Conservation (phyloP, 2,888 invertebrate genomes). For the Copidosoma aretas region DNA sequence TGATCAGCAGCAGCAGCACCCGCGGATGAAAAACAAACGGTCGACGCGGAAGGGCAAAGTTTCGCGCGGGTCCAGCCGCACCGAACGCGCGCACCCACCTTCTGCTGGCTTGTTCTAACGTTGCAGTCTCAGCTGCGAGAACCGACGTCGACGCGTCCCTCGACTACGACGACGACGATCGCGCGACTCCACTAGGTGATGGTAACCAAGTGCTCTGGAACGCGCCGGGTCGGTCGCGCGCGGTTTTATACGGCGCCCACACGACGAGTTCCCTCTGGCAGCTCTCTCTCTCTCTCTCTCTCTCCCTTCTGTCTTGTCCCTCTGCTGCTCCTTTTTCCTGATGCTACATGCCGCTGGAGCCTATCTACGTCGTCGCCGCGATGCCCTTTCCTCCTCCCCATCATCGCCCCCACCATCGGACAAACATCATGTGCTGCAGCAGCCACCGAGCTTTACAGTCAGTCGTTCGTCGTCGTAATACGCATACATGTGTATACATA, state of each 20-base stretch:
- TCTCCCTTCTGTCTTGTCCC: background rate
- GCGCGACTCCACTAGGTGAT: conserved; percentile 6
- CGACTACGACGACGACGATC: conserved; percentile 3
- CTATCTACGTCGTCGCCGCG: no score
- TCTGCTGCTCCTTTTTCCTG: background rate
- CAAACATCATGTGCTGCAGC: no score
- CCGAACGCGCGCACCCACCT: background rate
- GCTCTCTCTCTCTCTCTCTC: background rate
- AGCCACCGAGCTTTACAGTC: no score
- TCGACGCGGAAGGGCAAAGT: no score
- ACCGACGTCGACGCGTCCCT: conserved; percentile 8
- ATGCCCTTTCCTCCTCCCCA: no score
- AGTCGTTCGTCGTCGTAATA: no score
- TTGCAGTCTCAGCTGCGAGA: background rate
- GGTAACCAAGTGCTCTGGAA: conserved; percentile 26
- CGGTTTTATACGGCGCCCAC: conserved; percentile 62
- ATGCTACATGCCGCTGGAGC: no score
- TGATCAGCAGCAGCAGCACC: conserved; percentile 22
- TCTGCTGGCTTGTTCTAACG: background rate
- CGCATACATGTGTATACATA: no score
- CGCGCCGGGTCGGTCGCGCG: conserved; percentile 31
- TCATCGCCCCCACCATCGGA: no score
- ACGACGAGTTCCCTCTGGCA: conserved; percentile 15
- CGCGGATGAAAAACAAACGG: conserved; percentile 1
- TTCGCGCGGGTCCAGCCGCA: background rate